These are phyloP conservation scores for Hyles lineata DNA, from an alignment of 2,888 invertebrate species.

Conservation along the genomic window DNA sequence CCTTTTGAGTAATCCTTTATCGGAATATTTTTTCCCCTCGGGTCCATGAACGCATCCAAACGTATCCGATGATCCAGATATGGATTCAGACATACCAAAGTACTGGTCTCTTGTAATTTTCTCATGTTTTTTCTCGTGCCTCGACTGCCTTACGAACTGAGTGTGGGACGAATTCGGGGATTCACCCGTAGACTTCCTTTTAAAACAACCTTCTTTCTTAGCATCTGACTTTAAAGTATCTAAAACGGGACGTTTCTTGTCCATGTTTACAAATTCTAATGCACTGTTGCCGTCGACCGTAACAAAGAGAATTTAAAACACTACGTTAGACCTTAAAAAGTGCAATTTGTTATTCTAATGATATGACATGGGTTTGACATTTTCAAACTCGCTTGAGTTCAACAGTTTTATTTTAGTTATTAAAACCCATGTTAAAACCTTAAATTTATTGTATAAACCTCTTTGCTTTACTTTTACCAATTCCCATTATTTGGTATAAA, in stretches of 20 bases:
- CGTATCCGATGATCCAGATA: slow-evolving; percentile 62
- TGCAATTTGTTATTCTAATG: slow-evolving; percentile 23
- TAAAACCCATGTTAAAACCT: background rate
- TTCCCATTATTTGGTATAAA: too few species aligned
- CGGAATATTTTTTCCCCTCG: slow-evolving; percentile 59
- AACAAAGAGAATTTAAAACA: slow-evolving; percentile 13
- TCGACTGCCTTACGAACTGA: slow-evolving; percentile 55
- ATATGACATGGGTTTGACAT: slow-evolving; percentile 23
- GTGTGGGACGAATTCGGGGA: slow-evolving; percentile 58
- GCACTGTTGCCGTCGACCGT: background rate
- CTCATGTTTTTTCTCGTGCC: slow-evolving; percentile 44
- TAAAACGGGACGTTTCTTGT: slow-evolving; percentile 41
- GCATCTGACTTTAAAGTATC: slow-evolving; percentile 21
- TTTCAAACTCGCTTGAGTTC: slow-evolving; percentile 8
- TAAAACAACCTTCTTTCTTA: slow-evolving; percentile 38
- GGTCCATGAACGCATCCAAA: slow-evolving; percentile 63
- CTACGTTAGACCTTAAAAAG: background rate
- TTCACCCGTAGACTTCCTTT: slow-evolving; percentile 47
- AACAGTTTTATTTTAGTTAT: slow-evolving; percentile 5
- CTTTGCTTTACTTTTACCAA: too few species aligned
- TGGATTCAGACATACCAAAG: slow-evolving; percentile 54
- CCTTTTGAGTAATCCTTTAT: slow-evolving; percentile 59
- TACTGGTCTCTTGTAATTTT: slow-evolving; percentile 59
- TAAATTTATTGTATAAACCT: background rate
- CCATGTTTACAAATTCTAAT: slow-evolving; percentile 40